Conservation (phyloP, 2,797 vertebrate species). For the Myripristis murdjan region DNA sequence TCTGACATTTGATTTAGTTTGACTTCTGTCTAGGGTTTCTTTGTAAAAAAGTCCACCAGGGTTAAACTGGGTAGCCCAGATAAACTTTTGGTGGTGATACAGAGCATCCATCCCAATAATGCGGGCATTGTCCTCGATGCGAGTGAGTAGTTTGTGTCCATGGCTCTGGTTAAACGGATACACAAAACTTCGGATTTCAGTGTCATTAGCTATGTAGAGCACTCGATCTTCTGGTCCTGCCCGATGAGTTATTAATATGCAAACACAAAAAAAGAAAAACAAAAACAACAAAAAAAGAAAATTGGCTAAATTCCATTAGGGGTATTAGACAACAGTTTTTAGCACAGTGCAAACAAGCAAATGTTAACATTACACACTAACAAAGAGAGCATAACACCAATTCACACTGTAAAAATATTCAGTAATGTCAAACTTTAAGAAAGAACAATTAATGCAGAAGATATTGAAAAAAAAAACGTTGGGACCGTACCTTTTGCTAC, state of each 20-base stretch:
- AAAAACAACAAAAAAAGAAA: slow-evolving; percentile 67
- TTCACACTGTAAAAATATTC: background rate
- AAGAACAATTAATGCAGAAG: background rate
- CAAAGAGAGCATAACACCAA: background rate
- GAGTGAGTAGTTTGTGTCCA: slow-evolving; percentile 94
- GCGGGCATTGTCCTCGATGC: slow-evolving; percentile 97
- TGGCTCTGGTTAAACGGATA: slow-evolving; percentile 99
- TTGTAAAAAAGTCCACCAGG: slow-evolving; percentile 99
- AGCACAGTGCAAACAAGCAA: slow-evolving; percentile 33
- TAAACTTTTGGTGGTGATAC: slow-evolving; percentile 96
- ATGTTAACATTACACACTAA: slow-evolving; percentile 21
- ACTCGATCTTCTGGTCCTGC: slow-evolving; percentile 99
- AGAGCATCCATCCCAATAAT: slow-evolving; percentile 98
- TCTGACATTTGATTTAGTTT: slow-evolving; percentile 91
- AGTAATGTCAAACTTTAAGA: background rate
- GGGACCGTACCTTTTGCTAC: slow-evolving; percentile 92
- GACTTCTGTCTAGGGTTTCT: slow-evolving; percentile 90
- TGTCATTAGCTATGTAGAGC: slow-evolving; percentile 99
- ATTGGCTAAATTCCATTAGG: slow-evolving; percentile 73
- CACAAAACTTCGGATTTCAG: slow-evolving; percentile 99
- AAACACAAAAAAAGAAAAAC: slow-evolving; percentile 27
- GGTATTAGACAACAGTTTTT: slow-evolving; percentile 73
- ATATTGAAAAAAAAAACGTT: slow-evolving; percentile 6
- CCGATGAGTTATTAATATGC: slow-evolving; percentile 78
- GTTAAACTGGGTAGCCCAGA: slow-evolving; percentile 99